Conservation (phyloP, 35 echinoderm and acorn worm genomes). For the Apostichopus japonicus region DNA sequence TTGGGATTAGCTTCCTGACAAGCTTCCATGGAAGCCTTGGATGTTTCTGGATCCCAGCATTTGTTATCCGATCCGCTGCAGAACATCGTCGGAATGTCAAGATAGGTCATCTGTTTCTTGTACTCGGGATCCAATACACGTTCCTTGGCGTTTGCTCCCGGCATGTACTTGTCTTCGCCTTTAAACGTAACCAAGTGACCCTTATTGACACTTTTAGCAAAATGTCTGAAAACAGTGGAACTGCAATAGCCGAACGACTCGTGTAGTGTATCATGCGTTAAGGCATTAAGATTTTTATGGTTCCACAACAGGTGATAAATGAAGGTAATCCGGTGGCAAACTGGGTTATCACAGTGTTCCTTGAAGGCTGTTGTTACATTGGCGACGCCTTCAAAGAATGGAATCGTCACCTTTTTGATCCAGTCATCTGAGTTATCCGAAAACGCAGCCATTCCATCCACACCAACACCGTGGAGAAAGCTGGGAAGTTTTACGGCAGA, state of each 20-base stretch:
- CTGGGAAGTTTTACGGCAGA: slow-evolving; percentile 55
- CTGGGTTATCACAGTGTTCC: slow-evolving; percentile 75
- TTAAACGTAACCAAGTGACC: slow-evolving; percentile 60
- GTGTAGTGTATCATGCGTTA: slow-evolving; percentile 77
- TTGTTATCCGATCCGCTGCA: slow-evolving; percentile 70
- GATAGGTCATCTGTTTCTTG: slow-evolving; percentile 54
- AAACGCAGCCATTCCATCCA: slow-evolving; percentile 66
- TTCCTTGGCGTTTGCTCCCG: slow-evolving; percentile 23
- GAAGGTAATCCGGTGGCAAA: slow-evolving; percentile 77
- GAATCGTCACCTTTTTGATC: slow-evolving; percentile 45
- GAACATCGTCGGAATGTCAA: slow-evolving; percentile 77
- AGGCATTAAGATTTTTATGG: slow-evolving; percentile 64
- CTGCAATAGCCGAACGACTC: slow-evolving; percentile 67
- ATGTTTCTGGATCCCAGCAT: slow-evolving; percentile 65
- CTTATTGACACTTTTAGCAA: slow-evolving; percentile 59
- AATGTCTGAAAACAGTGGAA: slow-evolving; percentile 55
- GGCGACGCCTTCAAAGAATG: slow-evolving; percentile 53
- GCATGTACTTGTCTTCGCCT: slow-evolving; percentile 67
- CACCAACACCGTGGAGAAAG: slow-evolving; percentile 69
- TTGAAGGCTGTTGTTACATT: slow-evolving; percentile 56
- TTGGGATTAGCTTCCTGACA: slow-evolving; percentile 70
- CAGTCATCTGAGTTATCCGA: slow-evolving; percentile 33
- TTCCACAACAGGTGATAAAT: slow-evolving; percentile 72
- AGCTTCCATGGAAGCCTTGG: slow-evolving; percentile 50
- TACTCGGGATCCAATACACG: slow-evolving; percentile 28